A percentile compares a stretch with the other conserved stretches of the same genome.
Evolutionary conservation across 2,113 vertebrate species (phyloP).

Genomic region (Cromileptes altivelis): DNA sequence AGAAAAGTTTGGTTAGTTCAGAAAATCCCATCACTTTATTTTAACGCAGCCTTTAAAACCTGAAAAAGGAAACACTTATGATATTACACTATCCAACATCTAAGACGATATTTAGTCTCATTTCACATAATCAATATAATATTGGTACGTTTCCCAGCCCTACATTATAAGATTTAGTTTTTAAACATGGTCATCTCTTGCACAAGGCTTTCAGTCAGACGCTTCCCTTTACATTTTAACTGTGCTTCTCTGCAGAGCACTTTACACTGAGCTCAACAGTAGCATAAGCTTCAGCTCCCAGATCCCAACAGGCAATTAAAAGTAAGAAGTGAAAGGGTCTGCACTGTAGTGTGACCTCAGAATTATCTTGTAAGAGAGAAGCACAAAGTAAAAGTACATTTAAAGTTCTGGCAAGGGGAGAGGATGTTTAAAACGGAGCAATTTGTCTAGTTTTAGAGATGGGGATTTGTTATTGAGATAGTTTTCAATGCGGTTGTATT

Average conservation of each 20-base stretch:
- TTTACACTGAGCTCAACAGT: constrained; percentile 40
- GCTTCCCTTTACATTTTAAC: constrained; percentile 24
- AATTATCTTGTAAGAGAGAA: constrained; percentile 47
- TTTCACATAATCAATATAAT: too few relatives aligned
- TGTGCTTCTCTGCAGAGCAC: constrained; percentile 28
- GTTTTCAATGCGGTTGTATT: constrained; percentile 15
- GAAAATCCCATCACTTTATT: too few relatives aligned
- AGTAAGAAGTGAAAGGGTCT: constrained; percentile 49
- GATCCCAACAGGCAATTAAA: constrained; percentile 63
- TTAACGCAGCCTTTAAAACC: too few relatives aligned
- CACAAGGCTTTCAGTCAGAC: constrained; percentile 8
- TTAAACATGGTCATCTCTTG: neutral
- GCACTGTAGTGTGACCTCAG: constrained; percentile 39
- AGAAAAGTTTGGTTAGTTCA: too few relatives aligned
- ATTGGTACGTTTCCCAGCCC: neutral
- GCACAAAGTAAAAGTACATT: constrained; percentile 43
- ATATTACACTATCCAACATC: too few relatives aligned
- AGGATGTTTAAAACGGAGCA: neutral
- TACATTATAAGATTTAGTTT: neutral
- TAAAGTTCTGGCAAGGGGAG: constrained; percentile 23
- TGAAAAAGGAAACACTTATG: too few relatives aligned
- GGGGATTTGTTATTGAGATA: constrained; percentile 23
- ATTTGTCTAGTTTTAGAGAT: constrained; percentile 34
- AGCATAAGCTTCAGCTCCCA: constrained; percentile 33
- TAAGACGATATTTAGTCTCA: too few relatives aligned